Percentiles rank a stretch among this genome's conserved stretches.
phyloP scores from a whole-genome alignment of 2,888 invertebrate genomes.

The Holacanthella duospinosa region DNA sequence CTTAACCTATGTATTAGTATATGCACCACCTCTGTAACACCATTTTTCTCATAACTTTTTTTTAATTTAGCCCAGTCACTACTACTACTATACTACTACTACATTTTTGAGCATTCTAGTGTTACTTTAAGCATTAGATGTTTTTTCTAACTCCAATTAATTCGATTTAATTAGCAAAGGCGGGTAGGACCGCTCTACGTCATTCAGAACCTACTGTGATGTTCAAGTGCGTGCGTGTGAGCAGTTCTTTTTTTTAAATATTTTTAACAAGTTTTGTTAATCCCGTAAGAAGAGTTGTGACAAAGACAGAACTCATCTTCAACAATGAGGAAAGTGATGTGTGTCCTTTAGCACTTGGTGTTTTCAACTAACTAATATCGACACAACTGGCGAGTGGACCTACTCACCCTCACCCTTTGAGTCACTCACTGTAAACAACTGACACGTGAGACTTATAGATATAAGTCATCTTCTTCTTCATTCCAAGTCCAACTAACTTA shows the following conservation, averaged over 20 bases:
- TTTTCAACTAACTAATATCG: too few species aligned
- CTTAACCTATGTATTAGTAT: slow-evolving; percentile 63
- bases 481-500: too few species aligned
- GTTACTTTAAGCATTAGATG: too few species aligned
- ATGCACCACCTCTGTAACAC: slow-evolving; percentile 36
- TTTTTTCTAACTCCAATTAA: too few species aligned
- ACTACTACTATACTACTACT: not conserved
- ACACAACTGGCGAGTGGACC: too few species aligned
- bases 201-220: slow-evolving; percentile 1
- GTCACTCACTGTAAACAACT: too few species aligned
- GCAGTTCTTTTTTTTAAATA: not conserved
- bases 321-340: not conserved
- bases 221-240: not conserved
- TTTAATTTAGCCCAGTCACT: not conserved
- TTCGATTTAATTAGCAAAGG: not conserved
- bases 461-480: too few species aligned
- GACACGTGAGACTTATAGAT: too few species aligned
- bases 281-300: too few species aligned
- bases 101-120: too few species aligned
- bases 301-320: too few species aligned
- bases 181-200: not conserved
- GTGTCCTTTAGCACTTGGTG: not conserved
- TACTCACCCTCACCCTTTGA: too few species aligned
- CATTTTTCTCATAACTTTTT: not conserved
- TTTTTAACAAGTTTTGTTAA: not conserved